Evolutionary conservation across 2,797 vertebrate species (phyloP).

Genomic region (Coregonus sp.): DNA sequence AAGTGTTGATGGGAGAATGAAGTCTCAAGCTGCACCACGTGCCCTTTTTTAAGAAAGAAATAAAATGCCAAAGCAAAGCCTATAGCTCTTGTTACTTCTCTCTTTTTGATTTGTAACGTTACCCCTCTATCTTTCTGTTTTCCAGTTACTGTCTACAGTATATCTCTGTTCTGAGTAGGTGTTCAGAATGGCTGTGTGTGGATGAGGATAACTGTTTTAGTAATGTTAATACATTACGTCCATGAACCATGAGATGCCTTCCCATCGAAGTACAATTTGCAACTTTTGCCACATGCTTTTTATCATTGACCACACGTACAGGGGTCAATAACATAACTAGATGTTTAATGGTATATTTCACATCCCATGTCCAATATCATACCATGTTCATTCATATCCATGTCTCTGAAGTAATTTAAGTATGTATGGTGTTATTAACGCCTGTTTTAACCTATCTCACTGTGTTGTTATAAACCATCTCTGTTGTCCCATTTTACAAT

Average conservation of each 20-base stretch:
- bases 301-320: neutral
- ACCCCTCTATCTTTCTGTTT: slow-evolving; percentile 9
- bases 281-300: neutral
- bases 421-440: neutral
- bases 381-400: neutral
- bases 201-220: neutral
- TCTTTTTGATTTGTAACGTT: slow-evolving; percentile 4
- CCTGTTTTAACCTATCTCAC: neutral
- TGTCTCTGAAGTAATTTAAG: neutral
- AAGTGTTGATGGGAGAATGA: slow-evolving; percentile 30
- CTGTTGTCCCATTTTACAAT: neutral
- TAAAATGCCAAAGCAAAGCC: slow-evolving; percentile 10
- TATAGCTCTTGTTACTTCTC: slow-evolving; percentile 23
- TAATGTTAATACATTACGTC: neutral
- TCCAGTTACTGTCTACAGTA: slow-evolving; percentile 15
- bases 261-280: neutral
- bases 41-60: slow-evolving; percentile 30
- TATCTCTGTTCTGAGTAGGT: neutral
- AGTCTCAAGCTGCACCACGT: slow-evolving; percentile 11
- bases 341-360: neutral
- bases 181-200: neutral
- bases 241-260: neutral
- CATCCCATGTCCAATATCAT: neutral
- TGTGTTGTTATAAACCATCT: neutral
- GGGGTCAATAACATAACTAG: neutral